These are phyloP conservation scores for Siderastrea radians DNA, from an alignment of 92 coral and sea anemone genomes.

Conservation along the genomic window DNA sequence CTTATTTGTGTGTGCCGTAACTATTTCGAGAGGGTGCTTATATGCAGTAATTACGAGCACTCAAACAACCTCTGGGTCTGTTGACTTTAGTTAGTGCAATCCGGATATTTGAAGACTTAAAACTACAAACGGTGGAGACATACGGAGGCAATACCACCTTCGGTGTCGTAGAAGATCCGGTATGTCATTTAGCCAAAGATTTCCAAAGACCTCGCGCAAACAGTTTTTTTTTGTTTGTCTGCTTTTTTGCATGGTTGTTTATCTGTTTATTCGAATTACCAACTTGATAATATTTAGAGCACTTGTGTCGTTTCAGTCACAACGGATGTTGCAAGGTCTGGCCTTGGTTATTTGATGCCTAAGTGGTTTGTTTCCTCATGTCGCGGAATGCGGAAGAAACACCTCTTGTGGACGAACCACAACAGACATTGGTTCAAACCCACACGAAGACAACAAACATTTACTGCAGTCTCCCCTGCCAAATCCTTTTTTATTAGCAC, in stretches of 20 bases:
- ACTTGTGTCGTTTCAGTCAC: neutral
- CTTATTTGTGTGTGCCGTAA: too few species aligned
- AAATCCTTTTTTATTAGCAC: neutral
- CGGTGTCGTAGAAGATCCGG: too few species aligned
- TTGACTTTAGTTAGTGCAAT: too few species aligned
- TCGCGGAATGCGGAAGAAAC: conserved; percentile 15
- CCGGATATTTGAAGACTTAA: too few species aligned
- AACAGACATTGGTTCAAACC: neutral
- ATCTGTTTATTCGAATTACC: neutral
- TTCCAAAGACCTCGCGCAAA: neutral
- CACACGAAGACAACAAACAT: neutral
- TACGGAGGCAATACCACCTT: too few species aligned
- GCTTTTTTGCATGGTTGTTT: neutral
- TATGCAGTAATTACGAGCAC: too few species aligned
- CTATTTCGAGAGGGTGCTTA: too few species aligned
- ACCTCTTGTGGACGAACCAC: neutral
- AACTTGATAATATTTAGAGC: neutral
- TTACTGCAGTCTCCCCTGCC: neutral
- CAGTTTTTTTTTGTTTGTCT: neutral
- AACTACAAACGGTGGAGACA: too few species aligned
- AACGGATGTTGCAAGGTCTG: neutral
- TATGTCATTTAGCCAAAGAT: neutral
- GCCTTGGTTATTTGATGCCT: neutral
- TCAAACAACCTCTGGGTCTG: too few species aligned
- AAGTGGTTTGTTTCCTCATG: neutral